Conservation (phyloP, 2,888 invertebrate genomes). For the Rotaria macrura region DNA sequence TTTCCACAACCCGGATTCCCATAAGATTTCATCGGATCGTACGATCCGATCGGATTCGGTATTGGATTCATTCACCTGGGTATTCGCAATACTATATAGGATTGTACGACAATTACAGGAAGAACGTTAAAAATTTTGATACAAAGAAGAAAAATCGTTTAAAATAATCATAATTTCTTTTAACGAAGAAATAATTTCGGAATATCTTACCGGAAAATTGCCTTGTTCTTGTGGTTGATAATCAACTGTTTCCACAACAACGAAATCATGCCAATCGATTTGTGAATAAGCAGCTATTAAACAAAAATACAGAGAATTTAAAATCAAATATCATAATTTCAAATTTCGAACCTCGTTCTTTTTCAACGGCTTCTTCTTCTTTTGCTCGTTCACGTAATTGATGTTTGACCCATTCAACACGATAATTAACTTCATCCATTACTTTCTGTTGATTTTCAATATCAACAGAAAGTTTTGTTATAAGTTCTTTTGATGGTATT, state of each 20-base stretch:
- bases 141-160: too few relatives aligned
- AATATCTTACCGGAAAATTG: constrained; percentile 32
- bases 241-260: constrained; percentile 97
- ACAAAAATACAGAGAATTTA: constrained; percentile 33
- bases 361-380: constrained; percentile 86
- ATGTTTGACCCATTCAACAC: constrained; percentile 90
- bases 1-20: too few relatives aligned
- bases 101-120: too few relatives aligned
- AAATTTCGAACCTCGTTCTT: constrained; percentile 59
- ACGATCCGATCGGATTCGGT: too few relatives aligned
- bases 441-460: constrained; percentile 57
- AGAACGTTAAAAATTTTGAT: too few relatives aligned
- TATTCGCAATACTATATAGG: too few relatives aligned
- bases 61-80: too few relatives aligned
- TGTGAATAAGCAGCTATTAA: constrained; percentile 66
- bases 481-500: constrained; percentile 82
- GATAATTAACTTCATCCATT: constrained; percentile 77
- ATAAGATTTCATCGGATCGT: too few relatives aligned
- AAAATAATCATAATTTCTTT: too few relatives aligned
- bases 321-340: background rate
- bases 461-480: constrained; percentile 64
- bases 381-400: constrained; percentile 80
- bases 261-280: constrained; percentile 99
- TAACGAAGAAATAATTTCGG: too few relatives aligned
- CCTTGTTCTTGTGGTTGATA: constrained; percentile 90